Evolutionary conservation across 2,797 vertebrate species (phyloP), one percentile per base, ranked within the genome.

Genomic region (Muscicapa comitata): DNA sequence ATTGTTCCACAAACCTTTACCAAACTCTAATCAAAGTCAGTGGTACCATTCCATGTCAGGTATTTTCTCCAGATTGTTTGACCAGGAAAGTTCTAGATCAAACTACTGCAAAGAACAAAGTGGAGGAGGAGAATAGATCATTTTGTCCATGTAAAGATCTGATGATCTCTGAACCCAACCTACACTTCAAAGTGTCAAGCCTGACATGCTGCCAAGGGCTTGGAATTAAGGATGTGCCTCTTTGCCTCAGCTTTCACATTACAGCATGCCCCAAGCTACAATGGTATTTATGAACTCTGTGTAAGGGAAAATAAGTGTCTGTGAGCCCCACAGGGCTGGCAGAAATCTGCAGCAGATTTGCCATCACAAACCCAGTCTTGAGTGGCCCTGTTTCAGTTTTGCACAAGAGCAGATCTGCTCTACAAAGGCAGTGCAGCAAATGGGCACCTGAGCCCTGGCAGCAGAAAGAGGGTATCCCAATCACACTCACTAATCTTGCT

Each of bases 181-280:
- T 4, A 7, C 0, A 1, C 10, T 75, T 37, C 35, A 31, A 65
- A 71, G 57, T 1, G 0, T 17, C 61, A 73, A 81, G 14, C 59
- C 43, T 57, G 25, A 54, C 15, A 45, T 24, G 38, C 47, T 21
- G 13, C 33, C 28, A 28, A 3, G 1, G 20, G 31, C 15, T 70
- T 70, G 48, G 23, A 72, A 37, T 42, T 37, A 42, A 43, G 24
- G 42, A 8, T n/a, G 17, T 50, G 38, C 12, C 10, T 63, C 26
- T 65, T 61, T 40, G 10, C 14, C 6, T 1, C 33, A 45, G 1
- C 19, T n/a, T 68, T 66, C 73, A 62, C 21, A 35, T 14, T 29
- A 63, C 55, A 81, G 58, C 12, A 33, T 6, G 29, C 14, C 25
- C 33, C 28, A 70, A 55, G 17, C 35, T 81, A 26, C 1, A 0